Base-by-base conservation (phyloP, 2,113 vertebrate species). In the Cyprinodon variegatus region DNA sequence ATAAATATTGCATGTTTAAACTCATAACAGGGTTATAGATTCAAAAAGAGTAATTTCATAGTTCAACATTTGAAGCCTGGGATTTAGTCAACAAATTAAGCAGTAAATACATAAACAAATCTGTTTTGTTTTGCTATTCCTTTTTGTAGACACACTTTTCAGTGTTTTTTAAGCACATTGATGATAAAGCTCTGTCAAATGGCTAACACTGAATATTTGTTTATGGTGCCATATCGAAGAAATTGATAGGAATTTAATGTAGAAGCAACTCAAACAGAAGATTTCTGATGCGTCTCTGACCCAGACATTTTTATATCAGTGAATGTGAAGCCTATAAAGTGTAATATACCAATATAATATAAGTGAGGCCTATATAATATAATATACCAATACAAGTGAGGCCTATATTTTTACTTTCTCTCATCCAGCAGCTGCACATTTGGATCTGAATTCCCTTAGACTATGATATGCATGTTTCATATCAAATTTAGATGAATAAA, bases 401-500 rank as follows among this genome's bases (percentile, higher is more conserved):
- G 29, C 29, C 29, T 29, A 29, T 29, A 29, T 29, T 29, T 29
- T 29, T 29, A 29, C 29, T 29, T 29, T 29, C 29, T 29, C 29
- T 29, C 29, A 29, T 29, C 29, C 29, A 29, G 29, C 29, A 29
- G 29, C 29, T 29, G 29, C 29, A 29, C 29, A 29, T 29, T 29
- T 29, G 29, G 29, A 29, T 29, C 29, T 29, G 29, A 29, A 57
- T 20, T 20, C 50, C 7, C 15, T 57, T 57, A n/a, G 7, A 57
- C 20, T 11, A 7, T 63, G 43, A 76, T 66, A 65, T 41, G 10
- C 48, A 60, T 39, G 13, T 57, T 77, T 43, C 48, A 50, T 14
- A 53, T 39, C 29, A 48, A 63, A 39, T 15, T 39, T 37, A 17
- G 13, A 63, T 37, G 8, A 39, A 40, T 8, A 1, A 10, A 37